These are phyloP conservation scores for Florisuga fusca DNA, from an alignment of 2,797 vertebrate species.

Conservation along the genomic window DNA sequence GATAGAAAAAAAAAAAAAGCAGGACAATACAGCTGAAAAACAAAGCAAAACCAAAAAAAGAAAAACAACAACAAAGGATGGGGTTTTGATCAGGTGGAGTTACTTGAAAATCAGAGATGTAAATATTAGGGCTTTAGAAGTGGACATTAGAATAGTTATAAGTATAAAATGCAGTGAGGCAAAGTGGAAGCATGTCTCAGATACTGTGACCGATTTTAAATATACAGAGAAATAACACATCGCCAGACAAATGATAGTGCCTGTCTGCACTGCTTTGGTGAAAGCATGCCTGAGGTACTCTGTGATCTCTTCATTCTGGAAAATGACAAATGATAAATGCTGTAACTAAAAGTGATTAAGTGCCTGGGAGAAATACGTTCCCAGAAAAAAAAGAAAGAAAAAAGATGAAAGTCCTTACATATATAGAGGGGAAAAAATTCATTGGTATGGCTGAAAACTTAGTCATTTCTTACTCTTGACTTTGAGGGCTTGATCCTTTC, in stretches of 20 bases:
- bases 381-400: too few relatives aligned
- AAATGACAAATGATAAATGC: conserved; percentile 9
- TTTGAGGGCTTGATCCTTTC: background rate
- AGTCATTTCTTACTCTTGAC: background rate
- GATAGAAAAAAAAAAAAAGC: background rate
- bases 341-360: background rate
- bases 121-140: background rate
- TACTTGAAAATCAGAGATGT: background rate
- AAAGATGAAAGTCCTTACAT: background rate
- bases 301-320: background rate
- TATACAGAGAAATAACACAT: background rate
- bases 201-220: background rate
- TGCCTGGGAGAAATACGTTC: background rate
- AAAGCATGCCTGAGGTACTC: background rate
- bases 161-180: background rate
- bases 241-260: background rate
- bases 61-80: background rate
- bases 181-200: background rate
- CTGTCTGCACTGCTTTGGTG: background rate
- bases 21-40: background rate
- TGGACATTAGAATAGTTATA: background rate
- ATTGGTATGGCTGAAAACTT: background rate
- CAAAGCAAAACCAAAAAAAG: too few relatives aligned
- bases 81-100: background rate
- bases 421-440: background rate